A percentile compares a stretch with the other conserved stretches of the same genome.
These are phyloP conservation scores for Heliocidaris erythrogramma DNA, from an alignment of 35 echinoderm and acorn worm species.

Conservation along the genomic window DNA sequence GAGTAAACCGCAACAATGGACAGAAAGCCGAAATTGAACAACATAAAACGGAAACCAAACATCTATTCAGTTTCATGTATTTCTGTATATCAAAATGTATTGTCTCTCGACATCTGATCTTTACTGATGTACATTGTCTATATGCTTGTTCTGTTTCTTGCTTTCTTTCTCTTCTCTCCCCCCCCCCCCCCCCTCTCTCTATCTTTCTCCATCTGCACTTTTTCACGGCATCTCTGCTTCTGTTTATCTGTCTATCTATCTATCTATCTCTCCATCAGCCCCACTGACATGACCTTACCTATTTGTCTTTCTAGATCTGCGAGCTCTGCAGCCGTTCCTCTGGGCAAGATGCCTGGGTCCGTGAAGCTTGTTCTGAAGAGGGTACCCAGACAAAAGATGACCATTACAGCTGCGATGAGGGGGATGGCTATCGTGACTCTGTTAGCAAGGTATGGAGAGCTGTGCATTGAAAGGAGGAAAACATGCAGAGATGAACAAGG, in stretches of 20 bases:
- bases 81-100: no score
- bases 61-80: no score
- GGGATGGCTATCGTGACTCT: constrained; percentile 77
- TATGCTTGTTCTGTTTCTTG: no score
- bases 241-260: background rate
- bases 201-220: background rate
- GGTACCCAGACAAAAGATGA: constrained; percentile 73
- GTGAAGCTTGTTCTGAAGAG: constrained; percentile 81
- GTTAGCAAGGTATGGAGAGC: constrained; percentile 78
- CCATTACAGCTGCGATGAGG: constrained; percentile 74
- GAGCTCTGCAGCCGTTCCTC: constrained; percentile 85
- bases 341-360: constrained; percentile 86
- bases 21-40: no score
- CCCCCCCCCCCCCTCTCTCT: background rate
- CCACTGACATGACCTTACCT: constrained; percentile 51
- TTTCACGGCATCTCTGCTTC: background rate
- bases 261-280: no score
- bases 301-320: constrained; percentile 89
- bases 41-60: no score
- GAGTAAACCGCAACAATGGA: no score
- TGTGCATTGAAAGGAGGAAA: constrained; percentile 45
- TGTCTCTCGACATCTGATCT: no score
- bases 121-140: no score
- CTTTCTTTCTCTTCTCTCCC: background rate
- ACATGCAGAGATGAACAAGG: background rate